Evolutionary conservation across 2,113 vertebrate species (phyloP).

Genomic region (Mohoua ochrocephala): DNA sequence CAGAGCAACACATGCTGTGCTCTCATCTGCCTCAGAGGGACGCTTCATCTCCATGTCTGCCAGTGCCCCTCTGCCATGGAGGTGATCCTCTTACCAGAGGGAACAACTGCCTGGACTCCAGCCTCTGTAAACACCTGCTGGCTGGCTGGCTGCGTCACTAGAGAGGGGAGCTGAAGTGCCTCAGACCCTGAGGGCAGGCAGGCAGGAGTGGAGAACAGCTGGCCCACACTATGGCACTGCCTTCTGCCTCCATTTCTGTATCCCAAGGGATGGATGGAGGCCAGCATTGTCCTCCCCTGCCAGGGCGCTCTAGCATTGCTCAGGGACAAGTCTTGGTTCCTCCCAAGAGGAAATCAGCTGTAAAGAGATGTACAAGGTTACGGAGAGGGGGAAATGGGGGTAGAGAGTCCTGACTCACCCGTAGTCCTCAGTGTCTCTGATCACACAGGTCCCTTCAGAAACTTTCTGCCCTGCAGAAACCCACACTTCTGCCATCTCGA

Average conservation of each 20-base stretch:
- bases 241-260: background rate
- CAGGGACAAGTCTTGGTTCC: background rate
- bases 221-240: background rate
- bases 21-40: background rate
- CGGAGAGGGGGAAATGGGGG: background rate
- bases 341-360: background rate
- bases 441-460: background rate
- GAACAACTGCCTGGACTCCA: background rate
- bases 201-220: background rate
- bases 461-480: background rate
- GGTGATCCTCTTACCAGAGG: background rate
- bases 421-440: background rate
- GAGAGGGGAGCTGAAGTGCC: background rate
- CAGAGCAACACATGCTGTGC: background rate
- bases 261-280: background rate
- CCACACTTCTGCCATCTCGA: background rate
- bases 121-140: background rate
- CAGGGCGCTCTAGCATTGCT: background rate
- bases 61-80: background rate
- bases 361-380: background rate
- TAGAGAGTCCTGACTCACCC: background rate
- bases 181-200: background rate
- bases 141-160: accelerated
- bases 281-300: background rate
- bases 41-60: background rate